Evolutionary conservation across 1,140 invertebrate species (phyloP).

Genomic region (Drosophila navojoa): DNA sequence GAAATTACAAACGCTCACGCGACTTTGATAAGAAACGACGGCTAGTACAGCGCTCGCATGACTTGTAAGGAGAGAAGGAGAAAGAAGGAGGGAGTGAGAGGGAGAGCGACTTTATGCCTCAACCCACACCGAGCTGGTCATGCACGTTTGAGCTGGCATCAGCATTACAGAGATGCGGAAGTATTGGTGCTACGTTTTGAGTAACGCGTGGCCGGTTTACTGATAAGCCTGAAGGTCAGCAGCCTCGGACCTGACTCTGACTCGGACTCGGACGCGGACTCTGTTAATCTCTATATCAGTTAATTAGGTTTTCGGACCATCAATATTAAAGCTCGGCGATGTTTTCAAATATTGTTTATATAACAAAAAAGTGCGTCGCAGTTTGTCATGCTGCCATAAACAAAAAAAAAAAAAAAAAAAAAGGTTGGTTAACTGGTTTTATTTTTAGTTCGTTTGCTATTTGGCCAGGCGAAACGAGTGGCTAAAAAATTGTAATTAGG

Average conservation of each 20-base stretch:
- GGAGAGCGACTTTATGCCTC: too few relatives aligned
- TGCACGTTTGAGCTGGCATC: slow-evolving; percentile 15
- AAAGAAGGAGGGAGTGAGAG: too few relatives aligned
- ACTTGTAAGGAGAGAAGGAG: too few relatives aligned
- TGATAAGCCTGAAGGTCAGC: slow-evolving; percentile 56
- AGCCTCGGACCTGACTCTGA: slow-evolving; percentile 31
- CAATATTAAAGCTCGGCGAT: slow-evolving; percentile 6
- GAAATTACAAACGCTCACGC: slow-evolving; percentile 30
- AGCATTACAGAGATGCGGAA: slow-evolving; percentile 35
- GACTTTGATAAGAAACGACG: slow-evolving; percentile 32
- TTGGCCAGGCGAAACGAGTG: slow-evolving; percentile 11
- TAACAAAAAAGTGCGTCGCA: slow-evolving; percentile 66
- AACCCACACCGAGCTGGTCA: slow-evolving; percentile 9
- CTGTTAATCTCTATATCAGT: slow-evolving; percentile 22
- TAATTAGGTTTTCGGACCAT: slow-evolving; percentile 42
- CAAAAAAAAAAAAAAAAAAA: slow-evolving; percentile 5
- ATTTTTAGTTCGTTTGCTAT: background rate
- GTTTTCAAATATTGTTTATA: slow-evolving; percentile 3
- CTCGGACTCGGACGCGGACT: slow-evolving; percentile 13
- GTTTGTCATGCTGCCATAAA: slow-evolving; percentile 37
- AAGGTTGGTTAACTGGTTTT: slow-evolving; percentile 47
- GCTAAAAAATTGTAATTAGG: slow-evolving; percentile 53
- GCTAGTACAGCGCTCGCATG: too few relatives aligned
- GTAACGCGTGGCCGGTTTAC: slow-evolving; percentile 31
- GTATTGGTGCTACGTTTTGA: slow-evolving; percentile 25